These are phyloP conservation scores for Agapornis canus DNA, from an alignment of 2,797 vertebrate species.

Conservation along the genomic window DNA sequence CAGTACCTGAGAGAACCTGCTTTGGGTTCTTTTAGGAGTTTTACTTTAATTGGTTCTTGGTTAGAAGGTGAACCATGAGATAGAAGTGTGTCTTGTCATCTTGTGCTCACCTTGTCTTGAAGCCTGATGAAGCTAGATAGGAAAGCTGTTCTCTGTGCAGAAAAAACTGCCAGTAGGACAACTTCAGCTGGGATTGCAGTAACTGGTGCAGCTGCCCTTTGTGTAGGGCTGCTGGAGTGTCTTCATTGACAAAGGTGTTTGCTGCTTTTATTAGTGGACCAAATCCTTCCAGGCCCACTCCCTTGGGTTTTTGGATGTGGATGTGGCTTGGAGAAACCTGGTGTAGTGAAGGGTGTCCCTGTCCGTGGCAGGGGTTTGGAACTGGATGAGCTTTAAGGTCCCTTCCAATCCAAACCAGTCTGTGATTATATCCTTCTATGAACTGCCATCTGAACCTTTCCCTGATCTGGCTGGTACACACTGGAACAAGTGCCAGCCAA, in stretches of 20 bases:
- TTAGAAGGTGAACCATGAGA: not conserved
- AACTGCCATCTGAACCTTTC: not conserved
- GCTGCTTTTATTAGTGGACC: not conserved
- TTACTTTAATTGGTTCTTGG: not conserved
- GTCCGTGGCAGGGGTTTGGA: not conserved
- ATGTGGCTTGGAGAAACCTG: not conserved
- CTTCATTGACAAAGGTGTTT: not conserved
- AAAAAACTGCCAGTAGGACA: not conserved
- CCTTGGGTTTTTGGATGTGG: not conserved
- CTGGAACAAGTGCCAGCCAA: not conserved
- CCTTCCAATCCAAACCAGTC: not conserved
- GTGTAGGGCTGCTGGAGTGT: not conserved
- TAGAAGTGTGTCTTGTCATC: not conserved
- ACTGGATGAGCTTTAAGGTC: not conserved
- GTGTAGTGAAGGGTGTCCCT: not conserved
- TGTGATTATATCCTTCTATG: not conserved
- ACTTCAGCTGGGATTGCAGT: not conserved
- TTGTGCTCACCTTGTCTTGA: not conserved
- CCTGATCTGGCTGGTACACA: rapidly evolving
- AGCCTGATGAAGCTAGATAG: not conserved
- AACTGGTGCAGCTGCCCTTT: not conserved
- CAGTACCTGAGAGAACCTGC: not conserved
- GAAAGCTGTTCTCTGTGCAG: not conserved
- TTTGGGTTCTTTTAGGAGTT: not conserved
- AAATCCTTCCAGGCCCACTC: not conserved